Evolutionary conservation across 2,113 vertebrate species (phyloP).

Genomic region (Pholis gunnellus): DNA sequence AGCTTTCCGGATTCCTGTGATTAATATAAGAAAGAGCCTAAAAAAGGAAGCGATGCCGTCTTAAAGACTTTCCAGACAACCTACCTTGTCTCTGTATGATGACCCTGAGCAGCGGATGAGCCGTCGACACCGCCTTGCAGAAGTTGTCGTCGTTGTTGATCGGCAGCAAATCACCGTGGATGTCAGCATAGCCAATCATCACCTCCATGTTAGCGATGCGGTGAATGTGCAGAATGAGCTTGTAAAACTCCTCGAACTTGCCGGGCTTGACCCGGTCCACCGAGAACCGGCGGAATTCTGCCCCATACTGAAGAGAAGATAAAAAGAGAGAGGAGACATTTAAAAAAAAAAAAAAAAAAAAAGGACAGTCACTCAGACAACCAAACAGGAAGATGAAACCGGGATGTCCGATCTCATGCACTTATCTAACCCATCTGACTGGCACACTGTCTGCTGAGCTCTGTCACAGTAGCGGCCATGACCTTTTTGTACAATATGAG

Average conservation of each 20-base stretch:
- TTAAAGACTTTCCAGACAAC: background rate
- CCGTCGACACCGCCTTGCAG: slow-evolving; percentile 95
- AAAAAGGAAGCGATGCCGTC: background rate
- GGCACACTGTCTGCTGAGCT: slow-evolving; percentile 26
- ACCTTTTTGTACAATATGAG: slow-evolving; percentile 21
- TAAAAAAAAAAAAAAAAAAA: too few species aligned
- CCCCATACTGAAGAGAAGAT: slow-evolving; percentile 89
- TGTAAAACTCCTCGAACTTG: slow-evolving; percentile 98
- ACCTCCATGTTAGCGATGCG: slow-evolving; percentile 93
- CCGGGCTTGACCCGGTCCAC: slow-evolving; percentile 94
- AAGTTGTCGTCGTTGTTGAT: slow-evolving; percentile 99
- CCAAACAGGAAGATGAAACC: slow-evolving; percentile 58
- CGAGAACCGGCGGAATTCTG: slow-evolving; percentile 97
- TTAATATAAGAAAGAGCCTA: background rate
- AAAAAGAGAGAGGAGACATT: slow-evolving; percentile 2
- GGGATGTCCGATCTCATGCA: slow-evolving; percentile 11
- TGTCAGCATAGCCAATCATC: slow-evolving; percentile 95
- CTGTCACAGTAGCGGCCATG: slow-evolving; percentile 4
- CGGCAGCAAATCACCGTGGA: slow-evolving; percentile 97
- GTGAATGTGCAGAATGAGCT: slow-evolving; percentile 94
- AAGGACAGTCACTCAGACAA: background rate
- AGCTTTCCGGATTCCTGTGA: background rate
- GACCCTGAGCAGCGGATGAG: slow-evolving; percentile 94
- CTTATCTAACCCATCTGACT: slow-evolving; percentile 32
- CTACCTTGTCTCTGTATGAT: slow-evolving; percentile 98